Conservation (phyloP, 2,888 invertebrate species). For the Drosophila mercatorum region DNA sequence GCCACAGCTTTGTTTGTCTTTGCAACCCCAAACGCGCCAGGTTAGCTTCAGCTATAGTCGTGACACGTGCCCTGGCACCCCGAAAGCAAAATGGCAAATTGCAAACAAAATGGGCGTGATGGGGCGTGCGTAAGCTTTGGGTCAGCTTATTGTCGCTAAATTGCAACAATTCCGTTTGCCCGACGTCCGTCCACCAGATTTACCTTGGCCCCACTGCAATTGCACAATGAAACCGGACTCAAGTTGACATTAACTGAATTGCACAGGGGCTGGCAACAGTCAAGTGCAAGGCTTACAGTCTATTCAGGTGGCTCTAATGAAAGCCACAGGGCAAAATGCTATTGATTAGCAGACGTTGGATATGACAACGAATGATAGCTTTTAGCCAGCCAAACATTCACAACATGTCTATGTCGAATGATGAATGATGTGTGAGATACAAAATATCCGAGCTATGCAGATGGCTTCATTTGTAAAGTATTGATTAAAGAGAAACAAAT, state of each 20-base stretch:
- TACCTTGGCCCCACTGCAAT: constrained; percentile 53
- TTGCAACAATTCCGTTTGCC: constrained; percentile 65
- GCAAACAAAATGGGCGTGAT: constrained; percentile 38
- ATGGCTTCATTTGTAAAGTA: background rate
- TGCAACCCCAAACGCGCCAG: background rate
- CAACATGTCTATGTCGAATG: background rate
- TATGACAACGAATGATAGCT: background rate
- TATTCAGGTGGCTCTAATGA: background rate
- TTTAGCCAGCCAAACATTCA: background rate
- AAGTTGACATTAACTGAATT: constrained; percentile 36
- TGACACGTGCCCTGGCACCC: constrained; percentile 33
- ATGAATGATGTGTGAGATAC: background rate
- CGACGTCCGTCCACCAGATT: constrained; percentile 24
- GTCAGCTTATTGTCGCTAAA: constrained; percentile 75
- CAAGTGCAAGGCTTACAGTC: constrained; percentile 37
- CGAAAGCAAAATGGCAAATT: constrained; percentile 47
- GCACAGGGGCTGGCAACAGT: background rate
- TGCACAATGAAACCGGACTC: constrained; percentile 24
- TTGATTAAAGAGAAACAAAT: background rate
- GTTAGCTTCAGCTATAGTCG: background rate
- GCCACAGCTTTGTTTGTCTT: constrained; percentile 15
- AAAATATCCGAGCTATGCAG: background rate
- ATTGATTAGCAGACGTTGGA: background rate
- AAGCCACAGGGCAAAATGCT: background rate
- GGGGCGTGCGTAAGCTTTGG: constrained; percentile 44